These are phyloP conservation scores for Anoura caudifer DNA, from an alignment of 2,113 vertebrate species.

Conservation along the genomic window DNA sequence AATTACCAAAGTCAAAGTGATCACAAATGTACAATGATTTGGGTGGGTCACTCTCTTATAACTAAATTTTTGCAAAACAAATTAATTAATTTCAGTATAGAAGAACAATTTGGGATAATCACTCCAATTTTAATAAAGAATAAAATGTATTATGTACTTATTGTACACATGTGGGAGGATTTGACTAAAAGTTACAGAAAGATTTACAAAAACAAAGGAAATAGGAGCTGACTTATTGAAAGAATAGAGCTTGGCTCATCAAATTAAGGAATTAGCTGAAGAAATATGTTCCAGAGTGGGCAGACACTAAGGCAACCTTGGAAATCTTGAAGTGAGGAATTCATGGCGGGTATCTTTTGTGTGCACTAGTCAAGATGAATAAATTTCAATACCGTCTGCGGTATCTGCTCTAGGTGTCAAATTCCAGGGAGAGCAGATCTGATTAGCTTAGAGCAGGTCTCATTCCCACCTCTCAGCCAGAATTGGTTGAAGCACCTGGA, in stretches of 20 bases:
- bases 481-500: background rate
- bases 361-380: rapidly evolving
- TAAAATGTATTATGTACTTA: background rate
- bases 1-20: background rate
- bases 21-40: background rate
- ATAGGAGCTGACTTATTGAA: background rate
- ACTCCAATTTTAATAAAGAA: background rate
- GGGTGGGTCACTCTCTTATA: background rate
- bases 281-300: background rate
- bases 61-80: background rate
- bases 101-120: background rate
- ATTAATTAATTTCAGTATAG: background rate
- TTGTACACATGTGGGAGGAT: background rate
- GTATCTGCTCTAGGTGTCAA: background rate
- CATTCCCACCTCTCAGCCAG: rapidly evolving
- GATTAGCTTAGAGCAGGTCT: no score
- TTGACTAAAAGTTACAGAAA: background rate
- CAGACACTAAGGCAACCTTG: background rate
- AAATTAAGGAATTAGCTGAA: background rate
- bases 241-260: background rate
- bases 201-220: background rate
- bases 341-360: background rate
- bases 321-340: background rate
- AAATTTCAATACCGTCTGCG: background rate
- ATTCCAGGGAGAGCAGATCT: background rate